phyloP scores from a whole-genome alignment of 2,113 vertebrate genomes.

The Hippocampus guttulatus region DNA sequence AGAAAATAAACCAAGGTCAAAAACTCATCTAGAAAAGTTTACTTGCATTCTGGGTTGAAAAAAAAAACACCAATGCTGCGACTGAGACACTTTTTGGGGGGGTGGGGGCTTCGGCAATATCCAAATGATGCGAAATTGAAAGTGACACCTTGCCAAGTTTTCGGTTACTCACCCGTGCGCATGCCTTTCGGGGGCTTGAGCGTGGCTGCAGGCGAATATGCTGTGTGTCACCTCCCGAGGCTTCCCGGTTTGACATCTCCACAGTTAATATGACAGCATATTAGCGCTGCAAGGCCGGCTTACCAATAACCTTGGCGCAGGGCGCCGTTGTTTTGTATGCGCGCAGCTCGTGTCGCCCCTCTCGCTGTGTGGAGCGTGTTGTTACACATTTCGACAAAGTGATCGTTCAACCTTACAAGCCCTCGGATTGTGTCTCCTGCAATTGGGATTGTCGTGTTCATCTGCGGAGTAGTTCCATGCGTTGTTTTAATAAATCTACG shows the following conservation, averaged over 20 bases:
- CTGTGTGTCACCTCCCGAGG: slow-evolving; percentile 40
- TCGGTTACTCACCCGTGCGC: slow-evolving; percentile 50
- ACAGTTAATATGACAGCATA: slow-evolving; percentile 51
- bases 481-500: slow-evolving; percentile 11
- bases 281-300: slow-evolving; percentile 37
- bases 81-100: slow-evolving; percentile 17
- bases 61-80: neutral
- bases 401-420: slow-evolving; percentile 34
- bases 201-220: slow-evolving; percentile 36
- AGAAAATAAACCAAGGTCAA: no score
- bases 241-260: slow-evolving; percentile 42
- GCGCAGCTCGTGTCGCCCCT: slow-evolving; percentile 18
- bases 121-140: slow-evolving; percentile 39
- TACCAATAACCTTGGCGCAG: slow-evolving; percentile 37
- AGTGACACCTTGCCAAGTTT: slow-evolving; percentile 55
- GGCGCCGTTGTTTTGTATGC: slow-evolving; percentile 24
- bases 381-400: slow-evolving; percentile 25
- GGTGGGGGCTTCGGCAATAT: slow-evolving; percentile 29
- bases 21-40: no score
- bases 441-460: slow-evolving; percentile 31
- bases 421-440: slow-evolving; percentile 26
- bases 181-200: slow-evolving; percentile 58
- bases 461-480: neutral
- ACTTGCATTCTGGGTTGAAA: no score
- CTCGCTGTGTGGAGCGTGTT: slow-evolving; percentile 10